These are phyloP conservation scores for Tokudaia tokunoshimensis DNA, from an alignment of 2,797 vertebrate genomes.

Conservation along the genomic window DNA sequence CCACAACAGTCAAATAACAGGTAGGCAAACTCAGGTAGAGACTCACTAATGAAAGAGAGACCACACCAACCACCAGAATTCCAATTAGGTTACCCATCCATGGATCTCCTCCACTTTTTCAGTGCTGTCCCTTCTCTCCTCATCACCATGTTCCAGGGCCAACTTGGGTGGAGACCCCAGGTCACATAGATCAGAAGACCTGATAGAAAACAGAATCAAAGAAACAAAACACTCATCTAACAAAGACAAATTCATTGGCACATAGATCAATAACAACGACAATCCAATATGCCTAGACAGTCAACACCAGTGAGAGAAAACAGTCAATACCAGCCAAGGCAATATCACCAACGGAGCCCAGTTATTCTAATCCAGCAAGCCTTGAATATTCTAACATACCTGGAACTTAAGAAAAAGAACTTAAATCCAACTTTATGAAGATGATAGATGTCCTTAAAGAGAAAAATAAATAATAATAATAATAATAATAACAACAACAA, in stretches of 20 bases:
- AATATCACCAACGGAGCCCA: background rate
- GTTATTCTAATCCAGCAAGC: background rate
- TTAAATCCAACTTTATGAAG: too few species aligned
- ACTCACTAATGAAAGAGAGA: background rate
- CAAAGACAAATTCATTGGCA: background rate
- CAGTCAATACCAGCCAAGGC: background rate
- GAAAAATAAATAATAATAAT: too few species aligned
- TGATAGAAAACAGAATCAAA: too few species aligned
- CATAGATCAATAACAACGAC: background rate
- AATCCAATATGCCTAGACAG: background rate
- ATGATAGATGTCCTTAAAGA: too few species aligned
- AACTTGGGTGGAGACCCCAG: background rate
- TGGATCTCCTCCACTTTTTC: background rate
- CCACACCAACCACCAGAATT: background rate
- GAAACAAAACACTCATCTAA: background rate
- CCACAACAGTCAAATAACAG: background rate
- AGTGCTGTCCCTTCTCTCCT: background rate
- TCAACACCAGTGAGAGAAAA: background rate
- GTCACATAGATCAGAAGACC: background rate
- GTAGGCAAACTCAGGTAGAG: background rate
- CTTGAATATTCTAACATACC: background rate
- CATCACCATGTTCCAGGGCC: background rate
- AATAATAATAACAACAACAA: too few species aligned
- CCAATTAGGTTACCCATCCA: background rate
- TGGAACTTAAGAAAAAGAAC: too few species aligned